Percentiles rank a stretch among this genome's conserved stretches.
phyloP scores from a whole-genome alignment of 2,888 invertebrate genomes.

The Elegia similella region DNA sequence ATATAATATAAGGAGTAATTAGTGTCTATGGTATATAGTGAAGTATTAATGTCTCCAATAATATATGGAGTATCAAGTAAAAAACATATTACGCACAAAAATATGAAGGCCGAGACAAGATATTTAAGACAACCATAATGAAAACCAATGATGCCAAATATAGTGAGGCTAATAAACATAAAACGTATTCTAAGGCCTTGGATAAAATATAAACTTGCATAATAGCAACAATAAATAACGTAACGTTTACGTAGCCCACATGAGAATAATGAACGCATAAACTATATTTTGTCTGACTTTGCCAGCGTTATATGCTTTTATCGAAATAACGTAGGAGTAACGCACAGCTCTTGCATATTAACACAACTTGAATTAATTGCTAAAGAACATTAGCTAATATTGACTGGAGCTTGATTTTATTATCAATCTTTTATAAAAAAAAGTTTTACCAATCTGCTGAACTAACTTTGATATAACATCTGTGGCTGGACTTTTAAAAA shows the following conservation, averaged over 20 bases:
- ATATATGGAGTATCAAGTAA: too few relatives aligned
- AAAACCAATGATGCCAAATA: conserved; percentile 12
- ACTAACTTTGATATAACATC: too few relatives aligned
- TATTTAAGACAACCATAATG: neutral
- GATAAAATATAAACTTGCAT: conserved; percentile 31
- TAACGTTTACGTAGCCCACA: conserved; percentile 43
- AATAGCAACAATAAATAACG: conserved; percentile 35
- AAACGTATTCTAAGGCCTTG: conserved; percentile 31
- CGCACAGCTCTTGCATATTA: conserved; percentile 14
- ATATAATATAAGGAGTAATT: too few relatives aligned
- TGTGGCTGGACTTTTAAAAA: too few relatives aligned
- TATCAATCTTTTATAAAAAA: too few relatives aligned
- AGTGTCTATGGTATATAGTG: too few relatives aligned
- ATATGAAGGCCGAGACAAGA: neutral
- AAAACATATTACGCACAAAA: neutral
- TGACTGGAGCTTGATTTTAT: too few relatives aligned
- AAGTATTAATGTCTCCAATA: too few relatives aligned
- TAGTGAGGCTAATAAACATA: conserved; percentile 20
- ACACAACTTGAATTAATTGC: too few relatives aligned
- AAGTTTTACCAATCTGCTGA: too few relatives aligned
- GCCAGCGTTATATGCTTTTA: conserved; percentile 34
- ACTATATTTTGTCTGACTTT: conserved; percentile 37
- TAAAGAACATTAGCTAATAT: too few relatives aligned
- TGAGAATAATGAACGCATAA: conserved; percentile 41
- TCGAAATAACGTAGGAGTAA: conserved; percentile 43